These are phyloP conservation scores for Notarius lentiginosus DNA, from an alignment of 2,113 vertebrate species.

Conservation along the genomic window DNA sequence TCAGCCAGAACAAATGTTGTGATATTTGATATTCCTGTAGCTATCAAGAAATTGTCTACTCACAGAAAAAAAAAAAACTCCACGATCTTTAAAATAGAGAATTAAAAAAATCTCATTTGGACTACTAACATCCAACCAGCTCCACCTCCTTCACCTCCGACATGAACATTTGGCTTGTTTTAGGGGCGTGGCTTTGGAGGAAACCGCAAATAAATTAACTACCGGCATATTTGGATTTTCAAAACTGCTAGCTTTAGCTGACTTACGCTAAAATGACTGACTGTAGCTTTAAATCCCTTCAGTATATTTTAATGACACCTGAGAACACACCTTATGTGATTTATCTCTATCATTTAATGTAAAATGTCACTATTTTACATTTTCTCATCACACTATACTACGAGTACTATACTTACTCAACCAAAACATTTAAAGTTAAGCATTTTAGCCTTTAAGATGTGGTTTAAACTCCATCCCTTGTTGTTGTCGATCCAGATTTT, in stretches of 20 bases:
- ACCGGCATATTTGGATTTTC: not conserved
- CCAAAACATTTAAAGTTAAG: not conserved
- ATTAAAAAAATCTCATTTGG: not conserved
- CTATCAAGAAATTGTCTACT: not conserved
- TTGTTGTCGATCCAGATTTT: constrained; percentile 77
- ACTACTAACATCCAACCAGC: not conserved
- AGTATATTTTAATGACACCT: not conserved
- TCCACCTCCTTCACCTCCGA: not conserved
- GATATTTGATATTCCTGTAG: not conserved
- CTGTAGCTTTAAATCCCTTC: not conserved
- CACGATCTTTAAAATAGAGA: not conserved
- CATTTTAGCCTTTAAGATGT: not conserved
- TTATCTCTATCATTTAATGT: not conserved
- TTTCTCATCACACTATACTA: not conserved
- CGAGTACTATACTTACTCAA: not conserved
- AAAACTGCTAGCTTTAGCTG: not conserved
- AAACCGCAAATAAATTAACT: not conserved
- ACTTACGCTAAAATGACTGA: not conserved
- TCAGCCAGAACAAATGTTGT: not conserved
- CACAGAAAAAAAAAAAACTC: no score
- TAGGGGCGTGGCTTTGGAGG: not conserved
- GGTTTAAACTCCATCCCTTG: not conserved
- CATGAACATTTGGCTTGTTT: not conserved
- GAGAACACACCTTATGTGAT: not conserved
- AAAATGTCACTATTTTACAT: not conserved